phyloP scores from a whole-genome alignment of 2,797 vertebrate genomes.

The Sebastes steindachneri region DNA sequence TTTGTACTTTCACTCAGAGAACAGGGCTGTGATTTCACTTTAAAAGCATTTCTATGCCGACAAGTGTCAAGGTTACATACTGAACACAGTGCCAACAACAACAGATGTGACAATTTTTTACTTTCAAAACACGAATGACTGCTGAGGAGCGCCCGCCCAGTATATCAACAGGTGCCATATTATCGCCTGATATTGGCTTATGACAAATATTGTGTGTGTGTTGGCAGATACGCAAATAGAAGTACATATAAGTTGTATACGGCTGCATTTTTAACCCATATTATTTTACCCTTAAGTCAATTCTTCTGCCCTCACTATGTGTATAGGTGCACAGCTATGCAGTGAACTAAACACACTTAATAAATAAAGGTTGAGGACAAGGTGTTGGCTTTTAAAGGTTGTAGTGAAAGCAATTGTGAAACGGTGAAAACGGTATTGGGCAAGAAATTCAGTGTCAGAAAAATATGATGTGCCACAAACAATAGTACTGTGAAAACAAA shows the following conservation, averaged over 20 bases:
- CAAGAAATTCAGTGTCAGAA: not conserved
- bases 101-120: not conserved
- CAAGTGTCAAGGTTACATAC: not conserved
- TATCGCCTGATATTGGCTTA: not conserved
- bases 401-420: not conserved
- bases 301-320: not conserved
- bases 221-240: not conserved
- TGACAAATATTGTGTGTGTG: not conserved
- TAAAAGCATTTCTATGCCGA: constrained; percentile 2
- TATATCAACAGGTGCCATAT: not conserved
- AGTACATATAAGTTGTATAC: not conserved
- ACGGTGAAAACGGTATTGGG: not conserved
- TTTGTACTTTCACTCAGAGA: not conserved
- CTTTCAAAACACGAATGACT: constrained; percentile 1
- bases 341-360: not conserved
- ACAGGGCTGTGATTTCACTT: not conserved
- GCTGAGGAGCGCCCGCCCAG: not conserved
- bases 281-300: not conserved
- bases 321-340: not conserved
- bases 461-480: not conserved
- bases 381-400: not conserved
- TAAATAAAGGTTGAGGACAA: not conserved
- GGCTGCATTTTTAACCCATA: not conserved
- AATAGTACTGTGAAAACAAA: not conserved
- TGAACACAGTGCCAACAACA: not conserved